Evolutionary conservation across 2,797 vertebrate species (phyloP).

Genomic region (Antennarius maculatus): DNA sequence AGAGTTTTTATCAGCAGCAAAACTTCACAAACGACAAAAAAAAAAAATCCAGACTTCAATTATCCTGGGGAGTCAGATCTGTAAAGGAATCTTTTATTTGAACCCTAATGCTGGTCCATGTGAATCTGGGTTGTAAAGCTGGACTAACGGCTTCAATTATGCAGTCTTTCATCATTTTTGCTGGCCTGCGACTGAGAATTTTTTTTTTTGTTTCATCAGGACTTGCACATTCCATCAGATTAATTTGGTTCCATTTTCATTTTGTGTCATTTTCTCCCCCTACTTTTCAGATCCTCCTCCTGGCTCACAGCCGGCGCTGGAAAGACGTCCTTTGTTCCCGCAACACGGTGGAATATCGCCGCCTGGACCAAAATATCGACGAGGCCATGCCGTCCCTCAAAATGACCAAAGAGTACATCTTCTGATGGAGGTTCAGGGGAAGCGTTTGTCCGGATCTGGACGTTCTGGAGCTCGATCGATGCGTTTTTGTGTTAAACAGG

Average conservation of each 20-base stretch:
- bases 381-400: slow-evolving; percentile 97
- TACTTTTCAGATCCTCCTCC: slow-evolving; percentile 84
- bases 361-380: slow-evolving; percentile 92
- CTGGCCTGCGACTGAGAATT: slow-evolving; percentile 2
- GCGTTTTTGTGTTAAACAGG: slow-evolving; percentile 38
- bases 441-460: slow-evolving; percentile 9
- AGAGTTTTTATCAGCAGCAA: no score
- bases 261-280: background rate
- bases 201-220: slow-evolving; percentile 19
- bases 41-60: no score
- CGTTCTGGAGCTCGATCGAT: slow-evolving; percentile 35
- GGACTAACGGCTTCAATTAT: slow-evolving; percentile 12
- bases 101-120: background rate
- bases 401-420: slow-evolving; percentile 94
- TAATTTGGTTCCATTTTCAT: slow-evolving; percentile 11
- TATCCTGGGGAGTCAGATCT: background rate
- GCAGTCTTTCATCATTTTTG: slow-evolving; percentile 18
- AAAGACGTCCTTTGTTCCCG: slow-evolving; percentile 91
- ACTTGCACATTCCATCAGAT: slow-evolving; percentile 14
- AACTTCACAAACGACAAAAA: no score
- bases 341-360: slow-evolving; percentile 88
- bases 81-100: slow-evolving; percentile 3
- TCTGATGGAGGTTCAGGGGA: slow-evolving; percentile 75
- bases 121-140: slow-evolving; percentile 16
- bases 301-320: slow-evolving; percentile 93